Evolutionary conservation across 2,888 invertebrate species (phyloP), one percentile per base, ranked within the genome.

Genomic region (Ectemnius lituratus): DNA sequence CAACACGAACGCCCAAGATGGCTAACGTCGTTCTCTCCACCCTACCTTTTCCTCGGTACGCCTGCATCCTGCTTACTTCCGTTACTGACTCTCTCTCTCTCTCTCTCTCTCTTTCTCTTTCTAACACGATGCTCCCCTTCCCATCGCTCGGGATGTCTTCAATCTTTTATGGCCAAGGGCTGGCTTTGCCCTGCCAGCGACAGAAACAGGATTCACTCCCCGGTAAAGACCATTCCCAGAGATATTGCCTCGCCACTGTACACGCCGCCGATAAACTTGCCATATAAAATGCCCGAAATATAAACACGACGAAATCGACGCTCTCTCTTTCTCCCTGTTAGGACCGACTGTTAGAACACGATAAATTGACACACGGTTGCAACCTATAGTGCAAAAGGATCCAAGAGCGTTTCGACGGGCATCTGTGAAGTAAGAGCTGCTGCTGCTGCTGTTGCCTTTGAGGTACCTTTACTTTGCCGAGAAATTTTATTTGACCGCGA

Each of bases 1-100:
- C 87, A 85, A 82, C 86, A 82, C 83, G 85, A 81, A 83, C 76
- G 62, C 67, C 68, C 79, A 79, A 79, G 75, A 77, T 72, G 80
- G 83, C 80, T 81, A 80, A 82, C 72, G 80, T 73, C 75, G 66
- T 75, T 63, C 72, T 69, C 62, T 52, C 68, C 61, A 59, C 47
- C 65, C 46, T 37, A 37, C 37, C 37, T 37, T 37, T 37, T 60
- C 57, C 27, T 23, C 56, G 58, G 23, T 63, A 47, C 63, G 8
- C 1, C 20, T 62, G 14, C 8, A n/a, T n/a, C 52, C 65, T 14
- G 37, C 18, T 46, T 28, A 37, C 59, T 46, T 37, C 37, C 57
- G 23, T 8, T 14, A 14, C n/a, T 14, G 20, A 4, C 18, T 49
- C 49, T 46, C 18, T 16, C 62, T 18, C n/a, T 20, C 52, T 16